Conservation (phyloP, 2,113 vertebrate genomes). For the Callocephalon fimbriatum region DNA sequence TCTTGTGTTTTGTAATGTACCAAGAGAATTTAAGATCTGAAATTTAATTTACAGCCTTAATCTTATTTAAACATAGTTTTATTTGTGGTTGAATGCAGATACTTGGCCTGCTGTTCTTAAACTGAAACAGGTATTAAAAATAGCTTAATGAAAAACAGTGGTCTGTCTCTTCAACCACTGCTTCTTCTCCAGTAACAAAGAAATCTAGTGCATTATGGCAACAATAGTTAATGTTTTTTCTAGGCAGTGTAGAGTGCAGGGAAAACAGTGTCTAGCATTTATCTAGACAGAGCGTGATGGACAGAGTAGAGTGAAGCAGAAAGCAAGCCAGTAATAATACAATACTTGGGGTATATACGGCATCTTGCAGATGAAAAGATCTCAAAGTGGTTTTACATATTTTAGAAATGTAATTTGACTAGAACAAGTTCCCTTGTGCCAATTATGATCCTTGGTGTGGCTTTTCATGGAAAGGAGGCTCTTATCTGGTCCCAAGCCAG, state of each 20-base stretch:
- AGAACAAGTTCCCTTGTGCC: background rate
- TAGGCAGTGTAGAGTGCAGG: background rate
- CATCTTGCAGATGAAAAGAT: background rate
- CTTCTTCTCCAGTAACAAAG: background rate
- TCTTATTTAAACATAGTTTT: background rate
- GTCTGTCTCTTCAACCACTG: background rate
- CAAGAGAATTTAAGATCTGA: slow-evolving; percentile 6
- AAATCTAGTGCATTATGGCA: background rate
- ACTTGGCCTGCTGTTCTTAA: slow-evolving; percentile 5
- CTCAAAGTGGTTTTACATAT: background rate
- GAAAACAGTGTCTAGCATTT: background rate
- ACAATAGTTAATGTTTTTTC: background rate
- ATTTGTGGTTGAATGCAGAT: slow-evolving; percentile 26
- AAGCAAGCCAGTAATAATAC: background rate
- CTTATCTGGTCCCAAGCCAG: background rate
- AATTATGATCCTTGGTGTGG: background rate
- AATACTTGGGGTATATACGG: background rate
- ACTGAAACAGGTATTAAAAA: slow-evolving; percentile 1
- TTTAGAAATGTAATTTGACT: background rate
- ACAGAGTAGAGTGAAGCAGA: background rate
- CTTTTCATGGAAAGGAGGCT: background rate
- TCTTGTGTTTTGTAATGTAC: background rate
- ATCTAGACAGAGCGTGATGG: background rate
- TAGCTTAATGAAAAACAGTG: slow-evolving; percentile 17
- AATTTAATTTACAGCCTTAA: slow-evolving; percentile 46